phyloP scores from a whole-genome alignment of 2,113 vertebrate species.

The Colaptes auratus region DNA sequence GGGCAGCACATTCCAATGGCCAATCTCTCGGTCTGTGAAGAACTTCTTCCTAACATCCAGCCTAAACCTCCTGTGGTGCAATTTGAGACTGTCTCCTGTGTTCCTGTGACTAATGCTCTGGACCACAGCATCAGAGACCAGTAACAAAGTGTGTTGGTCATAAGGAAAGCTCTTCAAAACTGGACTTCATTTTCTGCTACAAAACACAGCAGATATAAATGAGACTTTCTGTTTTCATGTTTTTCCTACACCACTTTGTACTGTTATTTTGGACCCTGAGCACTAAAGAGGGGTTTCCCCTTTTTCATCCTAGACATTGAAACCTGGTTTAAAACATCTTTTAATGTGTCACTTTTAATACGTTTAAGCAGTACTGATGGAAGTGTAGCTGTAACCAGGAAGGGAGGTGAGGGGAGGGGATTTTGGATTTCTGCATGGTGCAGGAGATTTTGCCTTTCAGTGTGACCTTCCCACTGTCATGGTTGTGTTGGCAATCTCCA shows the following conservation, averaged over 20 bases:
- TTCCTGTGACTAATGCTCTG: not conserved
- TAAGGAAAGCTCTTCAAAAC: not conserved
- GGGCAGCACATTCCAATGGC: no score
- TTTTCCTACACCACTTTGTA: not conserved
- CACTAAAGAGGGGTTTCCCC: no score
- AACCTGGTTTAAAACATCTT: not conserved
- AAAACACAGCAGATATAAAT: not conserved
- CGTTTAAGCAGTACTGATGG: not conserved
- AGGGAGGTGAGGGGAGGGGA: not conserved
- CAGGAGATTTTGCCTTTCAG: not conserved
- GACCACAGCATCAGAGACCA: not conserved
- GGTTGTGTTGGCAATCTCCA: not conserved
- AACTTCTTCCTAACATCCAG: no score
- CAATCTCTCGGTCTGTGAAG: no score
- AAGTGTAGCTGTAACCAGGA: not conserved
- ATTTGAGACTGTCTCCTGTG: no score
- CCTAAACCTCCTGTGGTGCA: no score
- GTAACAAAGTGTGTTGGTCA: not conserved
- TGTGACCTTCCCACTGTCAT: not conserved
- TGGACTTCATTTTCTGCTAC: not conserved
- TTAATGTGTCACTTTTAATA: not conserved
- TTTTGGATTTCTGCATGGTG: not conserved
- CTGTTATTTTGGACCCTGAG: not conserved
- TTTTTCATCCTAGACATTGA: not conserved
- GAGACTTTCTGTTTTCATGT: not conserved